A percentile compares a stretch with the other conserved stretches of the same genome.
Conservation (phyloP, 1,140 invertebrate species). For the Drosophila pseudoananassae region DNA sequence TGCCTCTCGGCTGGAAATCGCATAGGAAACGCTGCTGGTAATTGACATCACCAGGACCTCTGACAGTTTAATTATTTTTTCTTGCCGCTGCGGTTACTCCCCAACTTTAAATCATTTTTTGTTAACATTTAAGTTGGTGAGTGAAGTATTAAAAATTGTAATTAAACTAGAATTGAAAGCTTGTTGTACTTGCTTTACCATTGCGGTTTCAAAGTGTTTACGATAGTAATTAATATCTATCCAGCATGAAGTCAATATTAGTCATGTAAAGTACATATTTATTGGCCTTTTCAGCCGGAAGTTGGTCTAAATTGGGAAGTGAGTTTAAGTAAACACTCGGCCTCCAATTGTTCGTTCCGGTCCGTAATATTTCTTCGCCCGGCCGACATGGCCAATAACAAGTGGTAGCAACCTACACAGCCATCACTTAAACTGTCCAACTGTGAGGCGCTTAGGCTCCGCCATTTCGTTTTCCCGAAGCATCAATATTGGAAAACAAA, state of each 20-base stretch:
- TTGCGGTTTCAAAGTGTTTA: not conserved
- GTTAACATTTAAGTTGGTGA: not conserved
- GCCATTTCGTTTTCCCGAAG: constrained; percentile 19
- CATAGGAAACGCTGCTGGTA: constrained; percentile 27
- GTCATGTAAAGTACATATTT: not conserved
- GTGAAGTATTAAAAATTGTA: not conserved
- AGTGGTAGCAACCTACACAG: constrained; percentile 32
- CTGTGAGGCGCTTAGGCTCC: constrained; percentile 36
- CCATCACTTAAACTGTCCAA: constrained; percentile 75
- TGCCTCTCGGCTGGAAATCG: constrained; percentile 27
- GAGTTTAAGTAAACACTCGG: constrained; percentile 25
- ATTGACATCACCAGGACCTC: constrained; percentile 55
- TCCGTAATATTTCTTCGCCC: constrained; percentile 1
- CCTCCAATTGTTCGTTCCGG: not conserved
- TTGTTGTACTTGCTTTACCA: not conserved
- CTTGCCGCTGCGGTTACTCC: constrained; percentile 38
- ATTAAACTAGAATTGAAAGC: not conserved
- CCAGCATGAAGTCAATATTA: not conserved
- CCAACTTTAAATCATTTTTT: constrained; percentile 36
- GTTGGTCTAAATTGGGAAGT: constrained; percentile 11
- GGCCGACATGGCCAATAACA: constrained; percentile 20
- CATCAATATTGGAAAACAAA: constrained; percentile 48
- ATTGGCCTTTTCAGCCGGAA: not conserved
- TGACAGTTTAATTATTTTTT: constrained; percentile 81
- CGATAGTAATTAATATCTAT: too few species aligned